Base-by-base conservation (phyloP, 2,113 vertebrate genomes). In the Bungarus multicinctus region DNA sequence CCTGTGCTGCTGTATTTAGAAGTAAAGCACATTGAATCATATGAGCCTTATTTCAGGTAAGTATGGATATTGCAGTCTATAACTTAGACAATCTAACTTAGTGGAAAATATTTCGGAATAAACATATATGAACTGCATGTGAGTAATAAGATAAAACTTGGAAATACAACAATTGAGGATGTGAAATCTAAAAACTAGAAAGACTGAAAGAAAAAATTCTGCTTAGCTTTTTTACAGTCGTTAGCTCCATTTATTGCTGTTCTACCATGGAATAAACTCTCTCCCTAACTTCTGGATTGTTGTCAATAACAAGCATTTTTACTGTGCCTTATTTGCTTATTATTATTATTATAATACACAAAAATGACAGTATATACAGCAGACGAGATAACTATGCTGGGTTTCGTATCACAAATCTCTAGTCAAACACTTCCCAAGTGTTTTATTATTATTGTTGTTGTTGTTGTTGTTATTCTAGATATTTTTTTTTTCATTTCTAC, bases 291-390 rank as follows among this genome's bases (percentile, higher is more conserved):
- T 96, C 95, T 89, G 74, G 54, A 88, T 18, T 94, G 90, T 54
- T 93, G 55, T 89, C 87, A 93, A 53, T 64, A 86, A 91, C 45
- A 89, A 86, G 60, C 27, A 47, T 87, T 64, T 64, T 86, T 96
- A 88, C 96, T 96, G 91, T 96, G 93, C 85, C 87, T 96, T 74
- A 96, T 97, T 97, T 97, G 93, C 96, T 96, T 97, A 93, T 93
- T 95, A 89, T 96, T 96, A 7, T 91, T 20, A 74, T 92, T n/a
- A n/a, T n/a, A n/a, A n/a, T n/a, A n/a, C n/a, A n/a, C n/a, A n/a
- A n/a, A n/a, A n/a, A n/a, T n/a, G n/a, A n/a, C n/a, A n/a, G n/a
- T n/a, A n/a, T n/a, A n/a, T n/a, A n/a, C n/a, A n/a, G n/a, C n/a
- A n/a, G n/a, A n/a, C n/a, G n/a, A n/a, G n/a, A n/a, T n/a, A n/a